Conservation (phyloP, 2,113 vertebrate genomes). For the Pongo pygmaeus region DNA sequence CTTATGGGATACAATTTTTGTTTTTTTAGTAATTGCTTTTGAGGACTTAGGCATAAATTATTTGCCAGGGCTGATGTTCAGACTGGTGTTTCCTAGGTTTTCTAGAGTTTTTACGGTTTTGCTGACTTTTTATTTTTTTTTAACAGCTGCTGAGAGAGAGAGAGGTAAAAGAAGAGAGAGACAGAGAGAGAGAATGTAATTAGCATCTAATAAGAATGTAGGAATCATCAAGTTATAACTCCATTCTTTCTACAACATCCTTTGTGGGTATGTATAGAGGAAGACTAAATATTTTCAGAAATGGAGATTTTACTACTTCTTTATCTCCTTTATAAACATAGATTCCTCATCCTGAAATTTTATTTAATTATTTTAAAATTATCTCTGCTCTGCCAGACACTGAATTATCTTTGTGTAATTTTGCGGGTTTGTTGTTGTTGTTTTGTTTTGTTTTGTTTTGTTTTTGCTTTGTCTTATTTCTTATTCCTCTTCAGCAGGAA, state of each 20-base stretch:
- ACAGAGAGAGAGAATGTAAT: neutral
- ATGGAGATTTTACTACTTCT: neutral
- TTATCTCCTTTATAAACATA: neutral
- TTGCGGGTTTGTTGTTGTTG: neutral
- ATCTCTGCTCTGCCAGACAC: neutral
- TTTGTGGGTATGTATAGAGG: neutral
- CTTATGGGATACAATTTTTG: neutral
- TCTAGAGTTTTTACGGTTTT: no score
- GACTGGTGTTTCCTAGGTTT: no score
- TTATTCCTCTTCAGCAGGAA: neutral
- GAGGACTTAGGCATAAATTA: no score
- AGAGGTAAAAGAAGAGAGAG: no score
- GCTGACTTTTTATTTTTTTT: neutral
- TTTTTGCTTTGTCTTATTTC: neutral
- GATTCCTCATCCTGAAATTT: neutral
- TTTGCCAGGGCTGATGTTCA: no score
- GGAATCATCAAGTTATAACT: neutral
- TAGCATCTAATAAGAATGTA: neutral
- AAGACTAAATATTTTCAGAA: neutral
- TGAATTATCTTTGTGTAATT: neutral
- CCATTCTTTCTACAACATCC: no score
- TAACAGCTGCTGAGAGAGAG: no score
- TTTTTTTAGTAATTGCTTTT: no score
- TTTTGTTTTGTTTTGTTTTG: no score
- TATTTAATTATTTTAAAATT: neutral